phyloP scores from a whole-genome alignment of 2,888 invertebrate genomes.

The Sarcophaga rosellei region DNA sequence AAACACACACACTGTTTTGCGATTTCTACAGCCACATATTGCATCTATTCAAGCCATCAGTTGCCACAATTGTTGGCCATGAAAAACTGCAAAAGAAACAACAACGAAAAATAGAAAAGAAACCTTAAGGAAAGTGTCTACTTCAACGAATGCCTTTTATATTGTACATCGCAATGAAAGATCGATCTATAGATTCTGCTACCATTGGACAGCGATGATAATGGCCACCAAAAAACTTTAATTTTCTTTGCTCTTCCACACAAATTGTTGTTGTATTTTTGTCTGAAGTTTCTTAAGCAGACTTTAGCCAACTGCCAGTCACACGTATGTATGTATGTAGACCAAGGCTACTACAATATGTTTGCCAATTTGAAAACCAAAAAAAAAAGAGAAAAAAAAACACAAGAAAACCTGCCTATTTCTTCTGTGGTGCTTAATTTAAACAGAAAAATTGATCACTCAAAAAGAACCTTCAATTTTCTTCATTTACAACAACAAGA shows the following conservation, averaged over 20 bases:
- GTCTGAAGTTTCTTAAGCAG: neutral
- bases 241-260: slow-evolving; percentile 32
- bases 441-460: slow-evolving; percentile 42
- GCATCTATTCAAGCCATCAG: slow-evolving; percentile 22
- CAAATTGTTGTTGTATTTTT: neutral
- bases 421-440: slow-evolving; percentile 3
- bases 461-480: slow-evolving; percentile 36
- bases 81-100: slow-evolving; percentile 34
- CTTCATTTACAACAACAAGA: neutral
- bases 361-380: slow-evolving; percentile 42
- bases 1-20: neutral
- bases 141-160: slow-evolving; percentile 11
- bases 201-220: slow-evolving; percentile 47
- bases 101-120: neutral
- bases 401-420: slow-evolving; percentile 26
- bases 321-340: neutral
- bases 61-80: slow-evolving; percentile 49
- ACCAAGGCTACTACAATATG: neutral
- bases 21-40: slow-evolving; percentile 13
- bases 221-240: slow-evolving; percentile 62
- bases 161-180: slow-evolving; percentile 34
- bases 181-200: slow-evolving; percentile 48
- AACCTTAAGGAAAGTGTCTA: slow-evolving; percentile 52
- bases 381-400: neutral
- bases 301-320: slow-evolving; percentile 9